These are phyloP conservation scores for Aurelia sp. DNA, from an alignment of 30 jellyfish, hydroid and myxozoan genomes.

Conservation along the genomic window DNA sequence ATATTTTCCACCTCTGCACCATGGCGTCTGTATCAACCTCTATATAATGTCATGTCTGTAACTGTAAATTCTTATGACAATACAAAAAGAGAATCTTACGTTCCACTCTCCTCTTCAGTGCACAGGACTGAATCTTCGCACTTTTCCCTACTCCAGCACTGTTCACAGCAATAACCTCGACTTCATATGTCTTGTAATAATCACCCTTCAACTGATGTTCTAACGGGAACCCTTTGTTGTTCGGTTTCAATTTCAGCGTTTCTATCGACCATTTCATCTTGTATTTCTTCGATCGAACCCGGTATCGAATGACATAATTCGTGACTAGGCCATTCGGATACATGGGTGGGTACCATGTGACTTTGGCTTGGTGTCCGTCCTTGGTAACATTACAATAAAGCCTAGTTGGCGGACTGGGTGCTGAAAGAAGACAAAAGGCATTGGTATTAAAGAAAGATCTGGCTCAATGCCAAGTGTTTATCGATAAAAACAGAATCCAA, in stretches of 20 bases:
- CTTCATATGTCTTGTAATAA: constrained; percentile 43
- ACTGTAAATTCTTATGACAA: not conserved
- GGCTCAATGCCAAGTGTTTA: too few species aligned
- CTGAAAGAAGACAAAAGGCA: constrained; percentile 17
- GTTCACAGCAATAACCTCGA: constrained; percentile 61
- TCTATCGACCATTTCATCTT: constrained; percentile 32
- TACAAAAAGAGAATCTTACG: not conserved
- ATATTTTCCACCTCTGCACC: too few species aligned
- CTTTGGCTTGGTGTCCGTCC: constrained; percentile 42
- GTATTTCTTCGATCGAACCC: constrained; percentile 16
- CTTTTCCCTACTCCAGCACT: constrained; percentile 62
- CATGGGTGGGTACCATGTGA: constrained; percentile 71
- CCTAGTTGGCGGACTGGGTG: constrained; percentile 52
- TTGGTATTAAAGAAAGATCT: not conserved
- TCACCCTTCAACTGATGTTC: constrained; percentile 24
- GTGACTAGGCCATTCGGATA: constrained; percentile 50
- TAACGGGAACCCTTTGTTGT: constrained; percentile 42
- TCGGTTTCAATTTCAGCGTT: constrained; percentile 26
- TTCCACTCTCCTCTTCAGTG: constrained; percentile 23
- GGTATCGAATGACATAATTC: constrained; percentile 45
- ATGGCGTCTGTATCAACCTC: too few species aligned
- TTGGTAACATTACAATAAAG: constrained; percentile 52
- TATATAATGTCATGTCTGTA: too few species aligned
- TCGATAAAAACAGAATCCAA: too few species aligned
- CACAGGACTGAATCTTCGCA: constrained; percentile 41